Percentiles rank a stretch among this genome's conserved stretches.
Evolutionary conservation across 2,888 invertebrate species (phyloP).

Genomic region (Muschampia staudingeri): DNA sequence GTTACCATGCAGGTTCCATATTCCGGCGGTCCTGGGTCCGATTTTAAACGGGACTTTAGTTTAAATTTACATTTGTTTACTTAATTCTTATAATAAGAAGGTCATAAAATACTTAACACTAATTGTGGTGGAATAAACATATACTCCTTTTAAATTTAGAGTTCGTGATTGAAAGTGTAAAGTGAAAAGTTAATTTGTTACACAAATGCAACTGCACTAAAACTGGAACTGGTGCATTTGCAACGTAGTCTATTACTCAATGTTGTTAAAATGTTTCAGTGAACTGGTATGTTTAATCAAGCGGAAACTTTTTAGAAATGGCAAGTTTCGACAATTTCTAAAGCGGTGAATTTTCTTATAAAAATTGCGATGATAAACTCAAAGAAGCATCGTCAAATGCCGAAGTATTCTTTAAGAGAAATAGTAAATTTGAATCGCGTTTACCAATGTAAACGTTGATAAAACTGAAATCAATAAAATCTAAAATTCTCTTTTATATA

Average conservation of each 20-base stretch:
- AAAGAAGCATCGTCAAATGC: too few species aligned
- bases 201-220: slow-evolving; percentile 42
- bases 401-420: too few species aligned
- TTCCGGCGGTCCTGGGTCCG: too few species aligned
- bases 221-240: slow-evolving; percentile 44
- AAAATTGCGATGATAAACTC: not conserved
- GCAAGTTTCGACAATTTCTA: slow-evolving; percentile 1
- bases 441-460: too few species aligned
- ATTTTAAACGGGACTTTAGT: not conserved
- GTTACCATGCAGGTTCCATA: not conserved
- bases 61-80: too few species aligned
- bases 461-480: too few species aligned
- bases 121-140: too few species aligned
- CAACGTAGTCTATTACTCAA: slow-evolving; percentile 36
- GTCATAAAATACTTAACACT: too few species aligned
- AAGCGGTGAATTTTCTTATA: not conserved
- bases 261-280: slow-evolving; percentile 26
- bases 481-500: too few species aligned
- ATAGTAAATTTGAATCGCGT: too few species aligned
- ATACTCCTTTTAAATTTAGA: not conserved
- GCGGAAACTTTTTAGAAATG: slow-evolving; percentile 36
- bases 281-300: slow-evolving; percentile 36
- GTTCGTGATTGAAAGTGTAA: slow-evolving; percentile 6
- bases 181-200: slow-evolving; percentile 30
- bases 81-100: too few species aligned